Conservation (phyloP, 2,888 invertebrate species). For the Calephelis perditalis region DNA sequence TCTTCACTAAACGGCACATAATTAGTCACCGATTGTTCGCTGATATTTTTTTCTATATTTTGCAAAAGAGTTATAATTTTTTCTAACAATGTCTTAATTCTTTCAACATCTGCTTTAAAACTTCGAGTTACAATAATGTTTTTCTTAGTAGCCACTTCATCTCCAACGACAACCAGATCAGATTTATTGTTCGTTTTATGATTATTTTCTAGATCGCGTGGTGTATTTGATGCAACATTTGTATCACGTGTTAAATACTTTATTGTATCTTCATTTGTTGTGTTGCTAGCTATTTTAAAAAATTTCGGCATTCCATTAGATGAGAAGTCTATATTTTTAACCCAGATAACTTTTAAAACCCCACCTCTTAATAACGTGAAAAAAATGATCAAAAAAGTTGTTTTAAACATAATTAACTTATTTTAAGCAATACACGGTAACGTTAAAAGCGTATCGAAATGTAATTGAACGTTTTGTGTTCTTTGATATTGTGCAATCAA, state of each 20-base stretch:
- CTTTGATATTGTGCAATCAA: conserved; percentile 19
- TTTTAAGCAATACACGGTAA: conserved; percentile 13
- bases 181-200: not conserved
- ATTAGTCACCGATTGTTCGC: conserved; percentile 16
- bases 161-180: not conserved
- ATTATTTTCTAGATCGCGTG: not conserved
- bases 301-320: conserved; percentile 19
- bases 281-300: not conserved
- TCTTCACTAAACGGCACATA: conserved; percentile 34
- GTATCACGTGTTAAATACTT: too few species aligned
- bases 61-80: conserved; percentile 25
- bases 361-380: conserved; percentile 6
- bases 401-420: conserved; percentile 6
- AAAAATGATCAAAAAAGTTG: not conserved
- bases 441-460: conserved; percentile 23
- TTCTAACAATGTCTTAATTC: conserved; percentile 22
- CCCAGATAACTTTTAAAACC: conserved; percentile 16
- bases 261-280: too few species aligned
- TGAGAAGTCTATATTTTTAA: conserved; percentile 21
- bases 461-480: conserved; percentile 23
- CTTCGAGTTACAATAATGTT: not conserved
- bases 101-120: conserved; percentile 12
- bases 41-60: conserved; percentile 18
- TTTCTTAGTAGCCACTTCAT: not conserved
- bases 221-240: not conserved